These are phyloP conservation scores for Otus sunia DNA, from an alignment of 2,113 vertebrate species.

Conservation along the genomic window DNA sequence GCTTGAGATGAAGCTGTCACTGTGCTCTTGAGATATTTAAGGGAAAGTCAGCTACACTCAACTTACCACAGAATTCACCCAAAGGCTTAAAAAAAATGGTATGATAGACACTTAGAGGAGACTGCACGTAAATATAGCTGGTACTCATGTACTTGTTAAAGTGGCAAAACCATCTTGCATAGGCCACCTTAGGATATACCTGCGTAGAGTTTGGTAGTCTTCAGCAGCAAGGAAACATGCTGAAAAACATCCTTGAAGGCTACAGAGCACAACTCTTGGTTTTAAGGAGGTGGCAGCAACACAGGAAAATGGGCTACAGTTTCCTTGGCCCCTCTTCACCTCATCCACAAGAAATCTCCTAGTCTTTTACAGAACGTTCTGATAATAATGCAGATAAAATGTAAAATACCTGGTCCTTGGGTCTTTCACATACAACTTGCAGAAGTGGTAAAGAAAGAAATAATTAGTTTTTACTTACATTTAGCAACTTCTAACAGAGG, in stretches of 20 bases:
- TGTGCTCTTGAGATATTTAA: background rate
- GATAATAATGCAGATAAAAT: background rate
- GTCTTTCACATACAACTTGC: background rate
- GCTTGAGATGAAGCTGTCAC: background rate
- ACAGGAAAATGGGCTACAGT: background rate
- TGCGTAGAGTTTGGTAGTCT: background rate
- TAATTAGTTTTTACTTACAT: slow-evolving; percentile 18
- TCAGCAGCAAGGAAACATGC: background rate
- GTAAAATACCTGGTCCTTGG: background rate
- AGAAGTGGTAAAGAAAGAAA: background rate
- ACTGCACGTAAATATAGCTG: background rate
- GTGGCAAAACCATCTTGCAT: background rate
- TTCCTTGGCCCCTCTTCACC: background rate
- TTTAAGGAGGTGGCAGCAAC: background rate
- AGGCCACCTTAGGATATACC: background rate
- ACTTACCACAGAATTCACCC: background rate
- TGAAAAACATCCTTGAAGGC: background rate
- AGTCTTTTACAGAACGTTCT: background rate
- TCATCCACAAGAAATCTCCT: background rate
- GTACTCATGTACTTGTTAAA: background rate
- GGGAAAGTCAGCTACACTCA: background rate
- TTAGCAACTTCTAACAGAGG: slow-evolving; percentile 42
- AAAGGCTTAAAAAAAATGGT: background rate
- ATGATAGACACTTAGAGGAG: background rate
- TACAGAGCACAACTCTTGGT: background rate